Evolutionary conservation across 2,797 vertebrate species (phyloP), one percentile per base, ranked within the genome.

Genomic region (Mallotus villosus): DNA sequence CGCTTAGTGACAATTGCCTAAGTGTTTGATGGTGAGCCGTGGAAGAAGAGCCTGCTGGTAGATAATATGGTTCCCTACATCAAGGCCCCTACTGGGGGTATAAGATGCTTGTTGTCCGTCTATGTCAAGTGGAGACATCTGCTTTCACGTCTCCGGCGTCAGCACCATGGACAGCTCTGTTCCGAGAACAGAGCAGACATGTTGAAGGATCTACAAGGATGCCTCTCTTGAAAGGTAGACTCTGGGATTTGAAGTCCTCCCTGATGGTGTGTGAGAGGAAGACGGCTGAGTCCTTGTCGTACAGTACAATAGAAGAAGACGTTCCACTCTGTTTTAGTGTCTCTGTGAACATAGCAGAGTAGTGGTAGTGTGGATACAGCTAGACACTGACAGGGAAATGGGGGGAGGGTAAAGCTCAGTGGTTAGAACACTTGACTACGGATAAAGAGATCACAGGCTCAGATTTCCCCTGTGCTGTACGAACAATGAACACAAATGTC

Each of bases 1-100:
- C 41, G 67, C 68, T 78, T 66, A 51, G 74, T 57, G 67, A 71
- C 65, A 66, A 32, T 14, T 27, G 58, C 55, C 27, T 27, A 55
- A 4, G 70, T 60, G 63, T 71, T 64, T 57, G 63, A 34, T 72
- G 46, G 70, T 68, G 60, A 58, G 3, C 41, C 41, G 25, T 14
- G 37, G 27, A 62, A 29, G 16, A 63, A 5, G 19, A 60, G 51
- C 4, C 4, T 60, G 7, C 1, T 27, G 68, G 37, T 29, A 62
- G 60, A 70, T 21, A 27, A 21, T 51, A n/a, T 46, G 63, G 32
- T 14, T n/a, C n/a, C 8, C 16, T 12, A 29, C 22, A 16, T 19
- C 53, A 67, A 59, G 55, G 1, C 14, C 2, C 24, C 32, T 17
- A 22, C 32, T 19, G 58, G 34, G 68, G 34, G 68, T 37, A 46